phyloP scores from a whole-genome alignment of 2,888 invertebrate genomes.

The Ophonus ardosiacus region DNA sequence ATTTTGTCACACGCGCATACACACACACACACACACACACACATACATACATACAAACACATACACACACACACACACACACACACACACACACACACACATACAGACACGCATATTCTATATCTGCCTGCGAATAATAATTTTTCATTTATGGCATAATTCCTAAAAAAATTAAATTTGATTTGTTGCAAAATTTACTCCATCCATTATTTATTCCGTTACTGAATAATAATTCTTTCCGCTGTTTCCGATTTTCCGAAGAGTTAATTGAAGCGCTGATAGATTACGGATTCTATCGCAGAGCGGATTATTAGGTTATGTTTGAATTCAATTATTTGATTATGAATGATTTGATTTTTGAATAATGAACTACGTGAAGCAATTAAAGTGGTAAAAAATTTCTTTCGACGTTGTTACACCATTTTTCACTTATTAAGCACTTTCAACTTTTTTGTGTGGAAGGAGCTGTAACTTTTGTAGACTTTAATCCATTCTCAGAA shows the following conservation, averaged over 20 bases:
- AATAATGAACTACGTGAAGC: slow-evolving; percentile 18
- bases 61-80: too few relatives aligned
- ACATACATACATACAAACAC: too few relatives aligned
- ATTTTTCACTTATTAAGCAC: slow-evolving; percentile 10
- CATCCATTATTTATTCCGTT: background rate
- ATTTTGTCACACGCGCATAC: too few relatives aligned
- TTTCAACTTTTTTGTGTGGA: background rate
- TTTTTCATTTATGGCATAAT: background rate
- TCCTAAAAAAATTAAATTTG: background rate
- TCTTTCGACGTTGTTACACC: slow-evolving; percentile 3
- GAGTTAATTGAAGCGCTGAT: slow-evolving; percentile 20
- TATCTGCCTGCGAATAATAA: background rate
- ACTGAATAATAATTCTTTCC: background rate
- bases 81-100: too few relatives aligned
- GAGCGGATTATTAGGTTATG: slow-evolving; percentile 44
- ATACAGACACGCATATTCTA: too few relatives aligned
- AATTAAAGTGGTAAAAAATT: slow-evolving; percentile 24
- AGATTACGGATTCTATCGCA: slow-evolving; percentile 21
- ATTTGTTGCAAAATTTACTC: background rate
- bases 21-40: too few relatives aligned
- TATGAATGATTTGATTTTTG: slow-evolving; percentile 35
- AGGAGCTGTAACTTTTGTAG: background rate
- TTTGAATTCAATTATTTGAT: slow-evolving; percentile 45
- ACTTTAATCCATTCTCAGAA: background rate
- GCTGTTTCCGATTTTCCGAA: background rate